phyloP scores from a whole-genome alignment of 2,797 vertebrate species.

The Ptychadena robeensis region DNA sequence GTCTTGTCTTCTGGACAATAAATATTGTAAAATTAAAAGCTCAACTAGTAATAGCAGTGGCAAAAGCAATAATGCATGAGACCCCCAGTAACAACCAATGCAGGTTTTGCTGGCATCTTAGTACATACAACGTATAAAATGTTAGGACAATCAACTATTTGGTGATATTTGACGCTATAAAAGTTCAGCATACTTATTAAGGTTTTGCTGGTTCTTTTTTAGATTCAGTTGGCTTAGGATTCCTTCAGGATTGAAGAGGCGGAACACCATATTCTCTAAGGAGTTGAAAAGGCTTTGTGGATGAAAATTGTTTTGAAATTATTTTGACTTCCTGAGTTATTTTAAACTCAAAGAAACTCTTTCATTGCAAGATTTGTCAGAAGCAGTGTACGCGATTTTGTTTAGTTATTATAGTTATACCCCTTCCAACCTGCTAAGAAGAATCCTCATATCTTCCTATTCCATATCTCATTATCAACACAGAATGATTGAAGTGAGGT shows the following conservation, averaged over 20 bases:
- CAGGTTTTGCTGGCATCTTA: too few species aligned
- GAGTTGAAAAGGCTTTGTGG: neutral
- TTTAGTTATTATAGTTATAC: neutral
- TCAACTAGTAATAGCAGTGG: too few species aligned
- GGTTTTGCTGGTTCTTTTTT: neutral
- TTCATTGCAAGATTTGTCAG: neutral
- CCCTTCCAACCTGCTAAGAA: too few species aligned
- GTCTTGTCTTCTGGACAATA: too few species aligned
- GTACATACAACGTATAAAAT: neutral
- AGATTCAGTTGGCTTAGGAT: neutral
- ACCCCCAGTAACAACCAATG: too few species aligned
- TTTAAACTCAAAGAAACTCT: neutral
- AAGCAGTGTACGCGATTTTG: neutral
- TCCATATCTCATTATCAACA: too few species aligned
- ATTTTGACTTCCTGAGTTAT: slow-evolving; percentile 1
- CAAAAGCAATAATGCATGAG: too few species aligned
- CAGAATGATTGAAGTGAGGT: too few species aligned
- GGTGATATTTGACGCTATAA: neutral
- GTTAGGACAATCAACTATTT: too few species aligned
- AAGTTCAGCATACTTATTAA: neutral
- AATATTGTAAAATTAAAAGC: too few species aligned
- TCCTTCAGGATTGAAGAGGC: neutral
- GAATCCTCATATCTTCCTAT: too few species aligned
- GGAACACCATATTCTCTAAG: slow-evolving; percentile 22
- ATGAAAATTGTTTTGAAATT: neutral